phyloP scores from a whole-genome alignment of 2,888 invertebrate species.

The Limnephilus auricula region DNA sequence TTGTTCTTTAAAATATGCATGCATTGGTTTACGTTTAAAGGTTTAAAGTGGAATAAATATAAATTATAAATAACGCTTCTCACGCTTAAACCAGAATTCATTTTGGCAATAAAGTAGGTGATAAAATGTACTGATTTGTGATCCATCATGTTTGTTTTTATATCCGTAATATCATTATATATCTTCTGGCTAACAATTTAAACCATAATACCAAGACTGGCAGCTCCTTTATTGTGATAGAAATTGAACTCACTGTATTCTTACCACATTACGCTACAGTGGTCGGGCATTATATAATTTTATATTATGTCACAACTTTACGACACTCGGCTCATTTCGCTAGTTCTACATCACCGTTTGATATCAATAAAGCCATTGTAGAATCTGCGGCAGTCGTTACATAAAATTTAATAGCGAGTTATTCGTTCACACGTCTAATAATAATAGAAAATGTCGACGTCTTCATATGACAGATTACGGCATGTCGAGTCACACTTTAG shows the following conservation, averaged over 20 bases:
- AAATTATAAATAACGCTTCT: no score
- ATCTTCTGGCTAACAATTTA: no score
- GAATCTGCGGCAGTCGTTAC: background rate
- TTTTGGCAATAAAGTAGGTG: no score
- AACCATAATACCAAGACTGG: background rate
- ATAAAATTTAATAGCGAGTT: constrained; percentile 7
- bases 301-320: background rate
- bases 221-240: background rate
- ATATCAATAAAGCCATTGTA: constrained; percentile 16
- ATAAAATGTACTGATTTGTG: no score
- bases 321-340: background rate
- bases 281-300: background rate
- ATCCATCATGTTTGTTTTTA: no score
- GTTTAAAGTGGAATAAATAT: background rate
- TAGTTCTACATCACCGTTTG: background rate
- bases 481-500: constrained; percentile 34
- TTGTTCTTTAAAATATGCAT: background rate
- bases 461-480: constrained; percentile 37
- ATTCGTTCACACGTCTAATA: background rate
- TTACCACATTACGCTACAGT: background rate
- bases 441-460: constrained; percentile 26
- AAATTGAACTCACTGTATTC: background rate
- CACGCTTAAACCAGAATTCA: no score
- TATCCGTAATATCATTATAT: no score
- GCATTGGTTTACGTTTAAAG: background rate